Evolutionary conservation across 64 coral and sea anemone genomes (phyloP), one percentile per base, ranked within the genome.

Genomic region (Cladopsammia gracilis): DNA sequence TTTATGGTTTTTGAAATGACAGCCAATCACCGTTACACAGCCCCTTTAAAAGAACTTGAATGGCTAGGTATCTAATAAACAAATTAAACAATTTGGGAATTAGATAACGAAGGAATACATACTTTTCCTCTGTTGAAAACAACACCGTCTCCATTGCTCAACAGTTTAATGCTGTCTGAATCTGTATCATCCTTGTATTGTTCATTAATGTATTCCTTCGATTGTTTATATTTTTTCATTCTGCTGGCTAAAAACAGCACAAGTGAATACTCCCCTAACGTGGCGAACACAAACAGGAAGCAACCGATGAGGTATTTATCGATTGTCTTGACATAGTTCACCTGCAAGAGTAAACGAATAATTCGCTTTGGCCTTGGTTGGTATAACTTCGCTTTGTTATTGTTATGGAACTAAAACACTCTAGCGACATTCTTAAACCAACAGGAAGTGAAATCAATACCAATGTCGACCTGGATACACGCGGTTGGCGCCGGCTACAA

Each of bases 271-370:
- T 99, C 98, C 11, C 78, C 47, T n/a, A 99, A 71, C 2, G 91
- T 93, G n/a, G 91, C 95, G 71, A 99, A 99, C 18, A 99, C 98
- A 22, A 99, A 99, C 24, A 99, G 71, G 23, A 99, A 99, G 75
- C 98, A 99, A 1, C 98, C 98, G 12, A 99, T 99, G 10, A 99
- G 90, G 82, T 99, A 99, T 59, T 96, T 91, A 73, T 99, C 98
- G 15, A 99, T 91, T 8, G 94, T 96, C 73, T 99, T 99, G 7
- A 99, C 95, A 43, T 99, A 99, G 25, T 99, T 99, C 13, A 99
- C 98, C 98, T 99, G 53, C 22, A 60, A 23, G 4, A 46, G 34
- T 44, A 64, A 58, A 77, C 78, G n/a, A 57, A 62, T 54, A 81
- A 48, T 34, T 34, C 34, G 34, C 2, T 34, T 34, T 34, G 34